These are phyloP conservation scores for Gymnothorax reevesii DNA, from an alignment of 2,797 vertebrate genomes.

Conservation along the genomic window DNA sequence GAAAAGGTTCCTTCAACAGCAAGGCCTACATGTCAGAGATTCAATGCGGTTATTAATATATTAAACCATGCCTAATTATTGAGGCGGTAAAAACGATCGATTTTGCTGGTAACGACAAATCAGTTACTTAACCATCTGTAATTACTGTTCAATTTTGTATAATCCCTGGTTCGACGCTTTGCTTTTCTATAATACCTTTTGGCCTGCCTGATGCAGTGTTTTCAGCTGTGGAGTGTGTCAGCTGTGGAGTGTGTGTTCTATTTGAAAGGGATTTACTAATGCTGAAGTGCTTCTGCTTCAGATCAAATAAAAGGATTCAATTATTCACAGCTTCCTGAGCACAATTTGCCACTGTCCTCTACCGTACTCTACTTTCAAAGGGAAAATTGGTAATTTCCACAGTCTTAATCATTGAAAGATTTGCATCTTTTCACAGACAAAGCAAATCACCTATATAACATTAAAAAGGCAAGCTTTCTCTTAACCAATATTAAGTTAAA, in stretches of 20 bases:
- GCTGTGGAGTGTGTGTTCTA: background rate
- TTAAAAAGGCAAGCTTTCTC: background rate
- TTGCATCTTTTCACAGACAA: background rate
- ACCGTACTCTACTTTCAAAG: background rate
- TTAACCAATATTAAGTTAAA: no score
- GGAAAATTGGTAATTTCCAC: background rate
- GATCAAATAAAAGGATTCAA: background rate
- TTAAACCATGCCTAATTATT: constrained; percentile 30
- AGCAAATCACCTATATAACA: background rate
- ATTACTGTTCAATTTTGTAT: constrained; percentile 44
- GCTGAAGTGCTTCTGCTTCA: background rate
- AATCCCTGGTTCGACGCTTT: constrained; percentile 44
- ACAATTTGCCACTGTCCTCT: background rate
- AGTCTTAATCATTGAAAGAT: background rate
- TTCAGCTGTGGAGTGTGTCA: constrained; percentile 1
- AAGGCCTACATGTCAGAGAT: constrained; percentile 36
- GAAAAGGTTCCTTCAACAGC: constrained; percentile 11
- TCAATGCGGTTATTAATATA: constrained; percentile 32
- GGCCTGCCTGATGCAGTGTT: background rate
- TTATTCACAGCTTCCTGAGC: background rate
- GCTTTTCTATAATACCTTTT: background rate
- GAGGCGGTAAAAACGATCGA: constrained; percentile 39
- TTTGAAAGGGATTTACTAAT: background rate
- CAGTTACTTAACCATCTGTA: constrained; percentile 39
- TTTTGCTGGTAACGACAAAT: constrained; percentile 57